Evolutionary conservation across 2,113 vertebrate genomes (phyloP).

Genomic region (Muntiacus reevesi): DNA sequence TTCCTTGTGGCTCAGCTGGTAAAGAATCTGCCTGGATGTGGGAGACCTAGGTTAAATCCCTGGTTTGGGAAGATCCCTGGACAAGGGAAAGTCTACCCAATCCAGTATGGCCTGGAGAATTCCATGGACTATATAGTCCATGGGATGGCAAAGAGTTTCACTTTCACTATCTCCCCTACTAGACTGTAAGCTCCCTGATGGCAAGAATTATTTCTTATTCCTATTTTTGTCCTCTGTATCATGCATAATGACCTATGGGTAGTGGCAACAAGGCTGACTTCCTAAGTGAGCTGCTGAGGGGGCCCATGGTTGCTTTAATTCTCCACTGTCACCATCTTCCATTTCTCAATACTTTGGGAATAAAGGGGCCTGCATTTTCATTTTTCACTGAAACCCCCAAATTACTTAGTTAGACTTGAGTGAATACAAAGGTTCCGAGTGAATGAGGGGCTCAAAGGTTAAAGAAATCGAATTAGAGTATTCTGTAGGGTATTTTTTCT

Average conservation of each 20-base stretch:
- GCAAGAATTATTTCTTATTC: background rate
- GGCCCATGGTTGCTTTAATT: background rate
- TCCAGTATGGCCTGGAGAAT: background rate
- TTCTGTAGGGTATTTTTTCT: background rate
- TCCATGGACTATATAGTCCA: background rate
- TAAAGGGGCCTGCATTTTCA: background rate
- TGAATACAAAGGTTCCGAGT: background rate
- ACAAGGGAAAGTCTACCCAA: background rate
- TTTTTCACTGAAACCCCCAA: background rate
- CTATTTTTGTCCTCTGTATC: background rate
- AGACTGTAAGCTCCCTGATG: background rate
- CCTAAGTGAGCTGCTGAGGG: background rate
- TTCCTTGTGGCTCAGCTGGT: background rate
- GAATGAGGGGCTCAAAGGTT: background rate
- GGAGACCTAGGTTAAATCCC: background rate
- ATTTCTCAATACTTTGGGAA: background rate
- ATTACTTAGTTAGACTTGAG: background rate
- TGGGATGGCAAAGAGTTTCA: background rate
- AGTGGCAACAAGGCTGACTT: background rate
- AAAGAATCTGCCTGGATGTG: background rate
- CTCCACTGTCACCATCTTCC: background rate
- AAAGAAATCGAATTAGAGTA: background rate
- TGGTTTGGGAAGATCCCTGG: background rate
- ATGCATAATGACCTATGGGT: background rate
- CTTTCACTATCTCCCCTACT: background rate